A percentile compares a stretch with the other conserved stretches of the same genome.
Evolutionary conservation across 1,140 invertebrate genomes (phyloP).

Genomic region (Lepidurus couesii): DNA sequence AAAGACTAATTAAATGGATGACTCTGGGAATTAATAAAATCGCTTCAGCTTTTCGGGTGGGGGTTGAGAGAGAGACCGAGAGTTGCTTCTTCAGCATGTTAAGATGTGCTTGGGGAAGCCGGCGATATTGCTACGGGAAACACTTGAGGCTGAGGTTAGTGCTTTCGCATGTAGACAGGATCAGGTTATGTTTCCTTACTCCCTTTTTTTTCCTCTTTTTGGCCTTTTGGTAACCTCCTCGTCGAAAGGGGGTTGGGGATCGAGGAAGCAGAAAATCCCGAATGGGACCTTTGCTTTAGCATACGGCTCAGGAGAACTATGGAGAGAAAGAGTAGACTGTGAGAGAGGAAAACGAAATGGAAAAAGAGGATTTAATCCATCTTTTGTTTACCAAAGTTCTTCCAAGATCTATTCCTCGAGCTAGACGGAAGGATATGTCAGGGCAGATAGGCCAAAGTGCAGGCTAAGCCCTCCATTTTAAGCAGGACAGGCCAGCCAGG

Average conservation of each 20-base stretch:
- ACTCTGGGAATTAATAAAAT: too few relatives aligned
- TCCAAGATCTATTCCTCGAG: not conserved
- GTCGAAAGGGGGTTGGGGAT: not conserved
- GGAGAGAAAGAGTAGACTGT: not conserved
- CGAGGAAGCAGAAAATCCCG: not conserved
- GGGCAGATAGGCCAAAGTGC: not conserved
- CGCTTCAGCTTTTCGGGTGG: too few relatives aligned
- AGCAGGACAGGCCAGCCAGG: not conserved
- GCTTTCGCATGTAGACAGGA: constrained; percentile 17
- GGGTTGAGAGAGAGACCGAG: too few relatives aligned
- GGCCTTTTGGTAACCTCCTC: not conserved
- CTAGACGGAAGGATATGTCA: not conserved
- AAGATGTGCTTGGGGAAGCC: too few relatives aligned
- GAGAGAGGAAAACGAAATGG: not conserved
- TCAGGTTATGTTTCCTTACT: not conserved
- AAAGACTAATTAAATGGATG: too few relatives aligned
- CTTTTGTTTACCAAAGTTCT: constrained; percentile 1
- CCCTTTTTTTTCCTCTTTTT: not conserved
- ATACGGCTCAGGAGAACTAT: constrained; percentile 5
- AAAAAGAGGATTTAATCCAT: constrained; percentile 1
- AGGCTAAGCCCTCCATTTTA: not conserved
- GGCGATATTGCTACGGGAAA: not conserved
- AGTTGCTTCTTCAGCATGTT: too few relatives aligned
- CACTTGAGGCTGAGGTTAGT: constrained; percentile 3
- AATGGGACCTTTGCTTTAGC: not conserved